phyloP scores from a whole-genome alignment of 2,797 vertebrate species.

The Okamejei kenojei region DNA sequence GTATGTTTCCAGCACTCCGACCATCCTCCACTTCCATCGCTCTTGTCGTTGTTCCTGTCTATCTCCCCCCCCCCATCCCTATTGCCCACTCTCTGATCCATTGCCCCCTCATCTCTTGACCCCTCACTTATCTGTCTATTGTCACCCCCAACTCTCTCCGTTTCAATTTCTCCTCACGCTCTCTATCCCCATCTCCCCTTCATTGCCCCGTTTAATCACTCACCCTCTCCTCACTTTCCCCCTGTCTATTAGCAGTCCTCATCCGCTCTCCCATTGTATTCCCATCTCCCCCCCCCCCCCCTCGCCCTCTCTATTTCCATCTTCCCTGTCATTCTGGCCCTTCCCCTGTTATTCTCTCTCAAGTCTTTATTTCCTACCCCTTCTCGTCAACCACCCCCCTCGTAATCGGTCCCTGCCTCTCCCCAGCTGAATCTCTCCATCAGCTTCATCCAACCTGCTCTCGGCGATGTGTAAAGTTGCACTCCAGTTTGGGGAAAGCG shows the following conservation, averaged over 20 bases:
- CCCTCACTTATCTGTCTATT: background rate
- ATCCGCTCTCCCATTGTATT: background rate
- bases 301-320: background rate
- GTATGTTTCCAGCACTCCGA: too few relatives aligned
- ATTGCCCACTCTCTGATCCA: background rate
- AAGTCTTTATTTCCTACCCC: background rate
- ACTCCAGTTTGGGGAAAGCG: too few relatives aligned
- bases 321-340: too few relatives aligned
- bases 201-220: background rate
- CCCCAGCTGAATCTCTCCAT: too few relatives aligned
- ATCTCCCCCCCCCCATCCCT: background rate
- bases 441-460: too few relatives aligned
- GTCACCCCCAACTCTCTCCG: background rate
- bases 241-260: too few relatives aligned
- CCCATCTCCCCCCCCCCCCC: background rate
- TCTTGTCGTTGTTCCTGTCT: background rate
- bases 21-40: too few relatives aligned
- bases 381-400: background rate
- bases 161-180: background rate
- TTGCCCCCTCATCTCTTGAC: background rate
- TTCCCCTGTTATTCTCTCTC: background rate
- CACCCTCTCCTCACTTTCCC: too few relatives aligned
- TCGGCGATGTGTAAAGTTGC: too few relatives aligned
- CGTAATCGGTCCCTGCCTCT: background rate
- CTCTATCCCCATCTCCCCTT: background rate